Conservation (phyloP, 2,113 vertebrate species). For the Malurus cyaneus region DNA sequence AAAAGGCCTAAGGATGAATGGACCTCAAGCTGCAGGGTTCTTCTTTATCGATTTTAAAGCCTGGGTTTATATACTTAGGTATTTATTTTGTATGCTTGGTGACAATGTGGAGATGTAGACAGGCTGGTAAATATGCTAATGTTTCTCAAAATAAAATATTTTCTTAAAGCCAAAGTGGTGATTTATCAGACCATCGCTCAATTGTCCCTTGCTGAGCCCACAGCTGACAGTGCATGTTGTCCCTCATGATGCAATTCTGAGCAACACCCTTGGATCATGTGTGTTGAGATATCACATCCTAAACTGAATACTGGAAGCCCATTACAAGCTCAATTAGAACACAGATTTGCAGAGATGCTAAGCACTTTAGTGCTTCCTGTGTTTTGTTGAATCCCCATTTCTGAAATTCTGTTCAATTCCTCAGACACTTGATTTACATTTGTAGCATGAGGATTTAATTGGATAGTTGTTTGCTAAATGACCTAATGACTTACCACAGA, state of each 20-base stretch:
- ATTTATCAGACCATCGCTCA: neutral
- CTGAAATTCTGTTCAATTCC: neutral
- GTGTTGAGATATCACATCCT: neutral
- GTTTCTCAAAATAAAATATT: neutral
- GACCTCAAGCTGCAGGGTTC: neutral
- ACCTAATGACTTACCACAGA: constrained; percentile 75
- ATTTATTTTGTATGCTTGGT: neutral
- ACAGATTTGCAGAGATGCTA: neutral
- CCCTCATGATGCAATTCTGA: neutral
- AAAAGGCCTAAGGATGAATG: neutral
- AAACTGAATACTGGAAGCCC: neutral
- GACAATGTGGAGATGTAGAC: neutral
- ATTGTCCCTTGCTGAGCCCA: neutral
- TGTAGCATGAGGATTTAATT: neutral
- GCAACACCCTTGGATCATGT: neutral
- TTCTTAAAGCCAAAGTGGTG: neutral
- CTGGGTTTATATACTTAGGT: neutral
- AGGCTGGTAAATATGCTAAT: neutral
- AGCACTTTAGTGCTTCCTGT: neutral
- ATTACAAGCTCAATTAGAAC: neutral
- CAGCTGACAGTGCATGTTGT: neutral
- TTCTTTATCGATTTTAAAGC: neutral
- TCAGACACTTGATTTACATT: neutral
- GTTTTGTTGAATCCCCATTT: neutral
- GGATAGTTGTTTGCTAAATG: neutral